These are phyloP conservation scores for Halictus quadricinctus DNA, from an alignment of 2,888 invertebrate genomes.

Conservation along the genomic window DNA sequence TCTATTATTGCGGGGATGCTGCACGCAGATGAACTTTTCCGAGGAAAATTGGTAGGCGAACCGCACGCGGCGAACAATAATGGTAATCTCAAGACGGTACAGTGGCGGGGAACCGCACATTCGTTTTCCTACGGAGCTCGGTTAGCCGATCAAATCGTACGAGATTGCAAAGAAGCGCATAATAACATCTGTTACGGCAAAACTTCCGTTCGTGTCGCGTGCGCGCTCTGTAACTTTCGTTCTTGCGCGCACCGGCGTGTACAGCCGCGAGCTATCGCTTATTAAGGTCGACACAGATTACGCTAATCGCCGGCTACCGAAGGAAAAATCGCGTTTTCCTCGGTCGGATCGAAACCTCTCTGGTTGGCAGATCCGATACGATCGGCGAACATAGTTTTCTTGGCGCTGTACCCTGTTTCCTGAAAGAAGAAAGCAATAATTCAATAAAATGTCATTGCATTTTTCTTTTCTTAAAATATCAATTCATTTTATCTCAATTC, in stretches of 20 bases:
- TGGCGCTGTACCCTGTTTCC: background rate
- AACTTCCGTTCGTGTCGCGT: slow-evolving; percentile 65
- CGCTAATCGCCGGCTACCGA: slow-evolving; percentile 30
- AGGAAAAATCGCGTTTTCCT: slow-evolving; percentile 14
- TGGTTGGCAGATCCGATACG: background rate
- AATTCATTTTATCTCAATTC: too few relatives aligned
- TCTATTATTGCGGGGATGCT: background rate
- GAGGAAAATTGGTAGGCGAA: background rate
- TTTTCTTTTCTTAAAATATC: too few relatives aligned
- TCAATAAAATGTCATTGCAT: too few relatives aligned
- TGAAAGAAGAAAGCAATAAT: background rate
- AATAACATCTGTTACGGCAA: slow-evolving; percentile 52
- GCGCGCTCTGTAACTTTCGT: slow-evolving; percentile 57
- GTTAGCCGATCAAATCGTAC: slow-evolving; percentile 48
- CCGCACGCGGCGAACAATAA: slow-evolving; percentile 15
- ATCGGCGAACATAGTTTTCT: background rate
- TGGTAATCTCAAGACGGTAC: slow-evolving; percentile 25
- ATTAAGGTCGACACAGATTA: slow-evolving; percentile 56
- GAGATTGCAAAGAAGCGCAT: slow-evolving; percentile 46
- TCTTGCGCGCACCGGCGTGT: slow-evolving; percentile 49
- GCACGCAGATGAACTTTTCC: background rate
- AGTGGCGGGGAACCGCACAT: slow-evolving; percentile 6
- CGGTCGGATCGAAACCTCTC: background rate
- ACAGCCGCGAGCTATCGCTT: slow-evolving; percentile 47
- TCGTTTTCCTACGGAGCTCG: slow-evolving; percentile 2